These are phyloP conservation scores for Xiphorhynchus erythropygius DNA, from an alignment of 2,797 vertebrate species.

Conservation along the genomic window DNA sequence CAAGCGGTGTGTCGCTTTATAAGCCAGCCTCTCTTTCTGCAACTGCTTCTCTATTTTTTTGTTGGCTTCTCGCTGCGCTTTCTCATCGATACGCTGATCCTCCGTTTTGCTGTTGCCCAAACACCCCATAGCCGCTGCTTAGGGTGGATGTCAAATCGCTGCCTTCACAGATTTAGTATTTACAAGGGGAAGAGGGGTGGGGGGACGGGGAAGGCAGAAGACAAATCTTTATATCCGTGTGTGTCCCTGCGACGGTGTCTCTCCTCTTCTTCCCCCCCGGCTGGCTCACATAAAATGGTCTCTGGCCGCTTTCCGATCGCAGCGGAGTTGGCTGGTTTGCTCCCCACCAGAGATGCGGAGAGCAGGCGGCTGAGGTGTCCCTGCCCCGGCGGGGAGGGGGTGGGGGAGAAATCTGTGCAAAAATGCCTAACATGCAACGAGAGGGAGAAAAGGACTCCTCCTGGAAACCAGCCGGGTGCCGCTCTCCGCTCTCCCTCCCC, in stretches of 20 bases:
- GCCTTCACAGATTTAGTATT: constrained; percentile 34
- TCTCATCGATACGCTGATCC: constrained; percentile 98
- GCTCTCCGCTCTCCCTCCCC: constrained; percentile 80
- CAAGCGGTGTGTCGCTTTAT: constrained; percentile 95
- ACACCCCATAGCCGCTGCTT: constrained; percentile 90
- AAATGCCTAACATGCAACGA: constrained; percentile 52
- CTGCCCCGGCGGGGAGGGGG: constrained; percentile 39
- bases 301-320: constrained; percentile 48
- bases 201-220: not conserved
- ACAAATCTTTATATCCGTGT: constrained; percentile 41
- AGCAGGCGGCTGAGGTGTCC: constrained; percentile 46
- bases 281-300: constrained; percentile 71
- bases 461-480: constrained; percentile 84
- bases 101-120: constrained; percentile 97
- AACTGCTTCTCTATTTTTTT: constrained; percentile 98
- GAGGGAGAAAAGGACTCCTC: constrained; percentile 71
- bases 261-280: constrained; percentile 25
- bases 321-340: not conserved
- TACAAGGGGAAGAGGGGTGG: constrained; percentile 4
- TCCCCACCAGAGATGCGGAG: constrained; percentile 55
- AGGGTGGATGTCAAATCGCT: constrained; percentile 38
- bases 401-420: constrained; percentile 30
- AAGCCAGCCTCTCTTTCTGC: constrained; percentile 94
- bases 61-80: constrained; percentile 96
- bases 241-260: constrained; percentile 37